Percentiles rank a stretch among this genome's conserved stretches.
Evolutionary conservation across 2,113 vertebrate genomes (phyloP).

Genomic region (Rhinoderma darwinii): DNA sequence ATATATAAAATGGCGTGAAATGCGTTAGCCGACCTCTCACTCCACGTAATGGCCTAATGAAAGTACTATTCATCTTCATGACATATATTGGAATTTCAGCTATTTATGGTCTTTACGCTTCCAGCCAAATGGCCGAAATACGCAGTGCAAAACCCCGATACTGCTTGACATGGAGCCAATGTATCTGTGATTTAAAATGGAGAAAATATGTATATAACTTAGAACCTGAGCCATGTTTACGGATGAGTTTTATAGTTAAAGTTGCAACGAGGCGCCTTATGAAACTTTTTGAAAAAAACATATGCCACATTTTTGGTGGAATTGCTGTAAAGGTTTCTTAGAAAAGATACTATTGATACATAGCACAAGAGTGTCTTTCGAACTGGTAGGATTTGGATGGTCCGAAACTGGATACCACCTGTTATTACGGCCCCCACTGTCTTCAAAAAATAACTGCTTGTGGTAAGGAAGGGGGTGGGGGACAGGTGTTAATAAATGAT

Average conservation of each 20-base stretch:
- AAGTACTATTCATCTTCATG: background rate
- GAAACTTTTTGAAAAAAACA: too few species aligned
- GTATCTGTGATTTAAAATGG: background rate
- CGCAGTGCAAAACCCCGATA: background rate
- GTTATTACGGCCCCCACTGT: background rate
- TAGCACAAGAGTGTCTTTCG: background rate
- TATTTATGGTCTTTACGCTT: background rate
- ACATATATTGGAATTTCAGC: background rate
- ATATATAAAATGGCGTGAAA: background rate
- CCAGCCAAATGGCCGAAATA: background rate
- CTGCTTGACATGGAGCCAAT: background rate
- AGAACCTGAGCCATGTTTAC: background rate
- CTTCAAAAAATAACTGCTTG: background rate
- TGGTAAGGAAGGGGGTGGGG: background rate
- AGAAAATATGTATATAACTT: background rate
- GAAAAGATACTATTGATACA: background rate
- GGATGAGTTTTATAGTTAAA: background rate
- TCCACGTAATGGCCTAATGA: background rate
- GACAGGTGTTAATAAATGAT: background rate
- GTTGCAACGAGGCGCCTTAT: background rate
- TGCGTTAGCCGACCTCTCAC: background rate
- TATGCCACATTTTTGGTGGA: background rate
- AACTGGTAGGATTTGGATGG: background rate
- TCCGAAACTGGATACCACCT: constrained; percentile 23
- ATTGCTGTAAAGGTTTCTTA: background rate